A percentile compares a stretch with the other conserved stretches of the same genome.
Conservation (phyloP, 35 echinoderm and acorn worm genomes). For the Strongylocentrotus purpuratus region DNA sequence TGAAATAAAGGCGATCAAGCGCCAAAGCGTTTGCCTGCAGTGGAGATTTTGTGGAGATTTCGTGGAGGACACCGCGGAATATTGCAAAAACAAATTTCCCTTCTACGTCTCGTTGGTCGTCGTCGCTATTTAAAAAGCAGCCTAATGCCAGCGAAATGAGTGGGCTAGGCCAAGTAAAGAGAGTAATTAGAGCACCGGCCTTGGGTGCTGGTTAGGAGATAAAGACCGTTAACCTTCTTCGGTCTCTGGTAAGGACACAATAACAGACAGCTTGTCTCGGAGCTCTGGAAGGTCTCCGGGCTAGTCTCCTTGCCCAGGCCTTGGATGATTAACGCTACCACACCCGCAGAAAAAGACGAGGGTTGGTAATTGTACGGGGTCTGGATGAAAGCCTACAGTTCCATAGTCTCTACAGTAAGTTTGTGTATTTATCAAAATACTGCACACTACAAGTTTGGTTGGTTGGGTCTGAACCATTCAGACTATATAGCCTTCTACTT, state of each 20-base stretch:
- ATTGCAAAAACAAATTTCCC: slow-evolving; percentile 4
- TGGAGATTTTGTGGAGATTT: too few relatives aligned
- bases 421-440: too few relatives aligned
- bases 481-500: too few relatives aligned
- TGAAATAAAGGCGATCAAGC: neutral
- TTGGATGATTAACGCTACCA: neutral
- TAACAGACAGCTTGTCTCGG: slow-evolving; percentile 22
- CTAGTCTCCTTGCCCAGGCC: neutral
- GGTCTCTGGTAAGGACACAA: slow-evolving; percentile 23
- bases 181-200: slow-evolving; percentile 21
- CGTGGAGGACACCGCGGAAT: neutral
- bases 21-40: neutral
- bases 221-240: slow-evolving; percentile 29
- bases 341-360: neutral
- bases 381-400: neutral
- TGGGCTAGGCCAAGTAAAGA: slow-evolving; percentile 15
- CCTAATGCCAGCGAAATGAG: neutral
- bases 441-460: too few relatives aligned
- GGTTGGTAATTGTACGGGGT: neutral
- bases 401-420: too few relatives aligned
- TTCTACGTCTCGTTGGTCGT: neutral
- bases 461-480: too few relatives aligned
- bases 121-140: neutral
- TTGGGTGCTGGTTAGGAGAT: slow-evolving; percentile 21
- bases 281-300: neutral